Conservation (phyloP, 2,113 vertebrate species). For the Bufo bufo region DNA sequence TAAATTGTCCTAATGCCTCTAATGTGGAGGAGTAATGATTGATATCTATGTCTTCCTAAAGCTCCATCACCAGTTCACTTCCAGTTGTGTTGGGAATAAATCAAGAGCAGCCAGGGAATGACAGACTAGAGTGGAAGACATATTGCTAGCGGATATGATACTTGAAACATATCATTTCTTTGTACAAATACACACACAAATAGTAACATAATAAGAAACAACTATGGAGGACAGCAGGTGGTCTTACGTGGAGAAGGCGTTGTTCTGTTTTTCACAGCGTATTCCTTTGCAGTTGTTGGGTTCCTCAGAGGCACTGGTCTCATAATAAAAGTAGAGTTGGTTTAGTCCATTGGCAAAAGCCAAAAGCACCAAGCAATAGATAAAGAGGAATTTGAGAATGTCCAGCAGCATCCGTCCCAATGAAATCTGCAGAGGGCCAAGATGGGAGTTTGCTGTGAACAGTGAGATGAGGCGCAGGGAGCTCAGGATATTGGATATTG, state of each 20-base stretch:
- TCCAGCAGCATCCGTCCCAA: slow-evolving; percentile 97
- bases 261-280: slow-evolving; percentile 96
- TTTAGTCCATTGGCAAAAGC: slow-evolving; percentile 96
- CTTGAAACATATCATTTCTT: too few relatives aligned
- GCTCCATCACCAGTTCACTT: not conserved
- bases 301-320: slow-evolving; percentile 93
- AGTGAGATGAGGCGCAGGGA: slow-evolving; percentile 97
- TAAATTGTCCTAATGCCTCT: not conserved
- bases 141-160: not conserved
- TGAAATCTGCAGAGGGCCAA: slow-evolving; percentile 97
- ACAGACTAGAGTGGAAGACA: not conserved
- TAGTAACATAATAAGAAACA: not conserved
- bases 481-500: slow-evolving; percentile 98
- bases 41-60: not conserved
- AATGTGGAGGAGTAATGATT: not conserved
- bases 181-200: too few relatives aligned
- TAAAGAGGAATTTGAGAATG: slow-evolving; percentile 99
- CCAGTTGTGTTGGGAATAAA: not conserved
- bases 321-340: slow-evolving; percentile 98
- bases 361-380: slow-evolving; percentile 97
- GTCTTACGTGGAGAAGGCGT: slow-evolving; percentile 97
- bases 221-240: not conserved
- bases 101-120: not conserved
- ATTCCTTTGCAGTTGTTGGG: slow-evolving; percentile 96
- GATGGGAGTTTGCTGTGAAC: slow-evolving; percentile 98